Base-by-base conservation (phyloP, 2,888 invertebrate species). In the Drosophila lutescens region DNA sequence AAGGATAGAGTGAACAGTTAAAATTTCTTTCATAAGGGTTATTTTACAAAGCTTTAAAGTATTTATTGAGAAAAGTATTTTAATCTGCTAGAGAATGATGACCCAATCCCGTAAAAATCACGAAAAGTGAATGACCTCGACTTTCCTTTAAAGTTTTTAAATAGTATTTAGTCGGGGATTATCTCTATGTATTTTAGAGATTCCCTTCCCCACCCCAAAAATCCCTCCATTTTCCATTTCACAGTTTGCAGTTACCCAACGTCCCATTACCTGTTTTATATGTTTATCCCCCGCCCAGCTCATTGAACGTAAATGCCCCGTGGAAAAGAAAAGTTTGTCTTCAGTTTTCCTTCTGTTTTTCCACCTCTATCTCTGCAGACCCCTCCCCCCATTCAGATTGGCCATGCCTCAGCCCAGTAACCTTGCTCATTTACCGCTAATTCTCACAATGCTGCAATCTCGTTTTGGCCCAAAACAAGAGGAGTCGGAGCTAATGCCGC, bases 351-450 rank as follows among this genome's bases (percentile, higher is more conserved):
- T 49, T 36, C 17, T 15, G 46, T 13, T 7, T 38, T 13, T 17
- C 49, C 41, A 4, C 15, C 46, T 15, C 46, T 15, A 47, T 47
- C 47, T 32, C 17, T 3, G 12, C 13, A 23, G 1, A 32, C 13
- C 20, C 36, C 1, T 5, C 20, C 20, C 12, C 32, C 10, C 32
- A 26, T 20, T 47, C 40, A 20, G 8, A 13, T 44, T 40, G 15
- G 47, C 46, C 17, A 36, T 68, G 69, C 79, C 57, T 74, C 78
- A 85, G 67, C 46, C 76, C 86, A 85, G 80, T 85, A 81, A 81
- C 71, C 86, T 76, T 67, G 86, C 77, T 83, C 84, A 86, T 86
- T 83, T 86, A 86, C 79, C 83, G 84, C 83, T 83, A 83, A 83
- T 83, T 83, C 65, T 80, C 73, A 76, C 70, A 62, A 71, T 69